Conservation (phyloP, 92 coral and sea anemone genomes). For the Muricea muricata region DNA sequence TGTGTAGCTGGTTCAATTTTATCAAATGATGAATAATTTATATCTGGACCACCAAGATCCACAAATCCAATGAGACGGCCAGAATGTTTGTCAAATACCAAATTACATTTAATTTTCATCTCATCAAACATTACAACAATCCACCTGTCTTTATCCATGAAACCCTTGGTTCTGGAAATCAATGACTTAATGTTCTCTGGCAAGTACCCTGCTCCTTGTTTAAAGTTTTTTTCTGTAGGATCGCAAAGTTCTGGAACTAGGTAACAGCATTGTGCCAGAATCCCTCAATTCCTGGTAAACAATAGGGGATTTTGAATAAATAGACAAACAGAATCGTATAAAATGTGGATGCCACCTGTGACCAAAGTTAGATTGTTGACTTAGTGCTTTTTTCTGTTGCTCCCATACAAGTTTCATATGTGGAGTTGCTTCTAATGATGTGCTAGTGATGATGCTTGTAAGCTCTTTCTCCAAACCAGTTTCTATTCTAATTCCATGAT, state of each 20-base stretch:
- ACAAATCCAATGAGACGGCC: background rate
- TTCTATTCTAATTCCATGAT: background rate
- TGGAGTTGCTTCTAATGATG: no score
- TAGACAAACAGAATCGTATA: background rate
- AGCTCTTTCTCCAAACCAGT: no score
- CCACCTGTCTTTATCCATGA: background rate
- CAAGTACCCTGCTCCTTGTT: background rate
- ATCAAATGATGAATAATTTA: background rate
- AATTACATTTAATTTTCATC: background rate
- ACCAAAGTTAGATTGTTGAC: background rate
- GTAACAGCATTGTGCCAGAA: background rate
- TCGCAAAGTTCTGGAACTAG: background rate
- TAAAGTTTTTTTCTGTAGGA: background rate
- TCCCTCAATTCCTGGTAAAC: background rate
- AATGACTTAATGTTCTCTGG: background rate
- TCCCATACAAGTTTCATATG: no score
- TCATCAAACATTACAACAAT: background rate
- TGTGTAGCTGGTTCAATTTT: background rate
- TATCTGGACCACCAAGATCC: background rate
- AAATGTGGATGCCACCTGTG: background rate
- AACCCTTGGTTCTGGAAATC: background rate
- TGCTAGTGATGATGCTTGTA: no score
- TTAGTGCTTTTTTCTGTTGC: no score
- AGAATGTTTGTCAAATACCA: conserved; percentile 6
- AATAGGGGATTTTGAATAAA: no score